Evolutionary conservation across 2,113 vertebrate species (phyloP), one percentile per base, ranked within the genome.

Genomic region (Catagonus wagneri): DNA sequence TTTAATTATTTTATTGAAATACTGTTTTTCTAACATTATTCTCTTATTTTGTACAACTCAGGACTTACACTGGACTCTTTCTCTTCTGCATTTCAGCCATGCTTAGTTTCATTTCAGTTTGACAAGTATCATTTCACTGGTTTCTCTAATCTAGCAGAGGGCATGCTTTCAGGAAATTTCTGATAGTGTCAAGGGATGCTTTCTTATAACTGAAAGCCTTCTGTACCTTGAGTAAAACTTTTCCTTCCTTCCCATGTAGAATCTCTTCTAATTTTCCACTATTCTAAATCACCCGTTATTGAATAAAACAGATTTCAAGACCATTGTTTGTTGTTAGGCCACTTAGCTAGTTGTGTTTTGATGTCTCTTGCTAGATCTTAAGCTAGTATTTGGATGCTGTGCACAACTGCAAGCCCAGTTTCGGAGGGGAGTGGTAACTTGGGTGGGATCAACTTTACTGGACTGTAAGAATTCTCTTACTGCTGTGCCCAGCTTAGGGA

Each of bases 1-100:
- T 63, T 88, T 79, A 93, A 50, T 89, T 89, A 52, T 84, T 83
- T n/a, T n/a, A 71, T 44, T 58, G 17, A 95, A 89, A 81, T 91
- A 61, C 27, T 52, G 32, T 81, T 85, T 94, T 90, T 69, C n/a
- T 72, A 14, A 71, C 56, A 72, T 72, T 58, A 56, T 39, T 87
- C 9, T 16, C 34, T 94, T 54, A 60, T 56, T 94, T 90, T 50
- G 32, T 68, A 6, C 17, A 76, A 56, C 32, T 50, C 17, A 60
- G 93, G 34, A 7, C 19, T 72, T 75, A 32, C 52, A 27, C 56
- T 81, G 19, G 17, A 56, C 76, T 54, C 60, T 63, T 16, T 72
- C 29, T 71, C 16, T 39, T 36, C 54, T 89, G 3, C 2, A 17
- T 56, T 84, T 90, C 34, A 75, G 0, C 80, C 29, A 19, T 65